Conservation (phyloP, 2,113 vertebrate species). For the Climacteris rufus region DNA sequence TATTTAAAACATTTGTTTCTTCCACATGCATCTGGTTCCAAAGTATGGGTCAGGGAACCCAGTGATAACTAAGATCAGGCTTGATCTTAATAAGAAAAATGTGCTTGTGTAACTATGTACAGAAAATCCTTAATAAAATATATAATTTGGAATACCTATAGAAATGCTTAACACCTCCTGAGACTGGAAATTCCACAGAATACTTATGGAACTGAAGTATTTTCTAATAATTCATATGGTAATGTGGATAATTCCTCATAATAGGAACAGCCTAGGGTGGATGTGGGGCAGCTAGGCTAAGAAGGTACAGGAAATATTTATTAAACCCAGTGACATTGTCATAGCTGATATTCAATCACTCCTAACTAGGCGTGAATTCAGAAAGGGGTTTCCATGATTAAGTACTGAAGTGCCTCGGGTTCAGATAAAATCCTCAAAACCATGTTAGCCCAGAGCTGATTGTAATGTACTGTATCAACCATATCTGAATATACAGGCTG, state of each 20-base stretch:
- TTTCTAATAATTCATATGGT: not conserved
- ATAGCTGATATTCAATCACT: not conserved
- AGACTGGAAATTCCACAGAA: not conserved
- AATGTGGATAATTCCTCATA: not conserved
- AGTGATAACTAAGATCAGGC: not conserved
- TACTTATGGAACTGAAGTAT: not conserved
- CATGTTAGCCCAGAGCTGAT: not conserved
- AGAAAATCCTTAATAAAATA: not conserved
- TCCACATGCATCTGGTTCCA: not conserved
- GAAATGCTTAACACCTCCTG: not conserved
- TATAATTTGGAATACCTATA: not conserved
- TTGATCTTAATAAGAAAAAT: not conserved
- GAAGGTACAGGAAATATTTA: not conserved
- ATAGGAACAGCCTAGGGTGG: not conserved
- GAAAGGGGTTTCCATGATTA: not conserved
- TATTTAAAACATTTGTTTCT: not conserved
- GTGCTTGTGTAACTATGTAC: not conserved
- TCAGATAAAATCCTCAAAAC: not conserved
- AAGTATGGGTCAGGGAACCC: not conserved
- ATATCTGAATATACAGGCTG: not conserved
- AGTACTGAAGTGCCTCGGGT: not conserved
- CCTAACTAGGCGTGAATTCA: not conserved
- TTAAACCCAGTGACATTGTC: not conserved
- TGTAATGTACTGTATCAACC: not conserved
- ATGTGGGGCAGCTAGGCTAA: not conserved